Evolutionary conservation across 2,888 invertebrate genomes (phyloP).

Genomic region (Dryadula phaetusa): DNA sequence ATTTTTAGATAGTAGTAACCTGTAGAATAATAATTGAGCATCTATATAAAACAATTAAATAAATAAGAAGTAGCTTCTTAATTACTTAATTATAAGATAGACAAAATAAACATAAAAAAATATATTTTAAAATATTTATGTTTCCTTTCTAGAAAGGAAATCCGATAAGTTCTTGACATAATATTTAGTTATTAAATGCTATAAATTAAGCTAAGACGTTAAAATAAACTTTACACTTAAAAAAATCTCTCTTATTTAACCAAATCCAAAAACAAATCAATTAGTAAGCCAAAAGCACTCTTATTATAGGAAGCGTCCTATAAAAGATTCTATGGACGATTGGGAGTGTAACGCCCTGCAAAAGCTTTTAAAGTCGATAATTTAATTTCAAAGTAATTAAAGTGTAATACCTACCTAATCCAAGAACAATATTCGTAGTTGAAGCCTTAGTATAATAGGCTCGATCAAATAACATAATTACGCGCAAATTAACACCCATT

Average conservation of each 20-base stretch:
- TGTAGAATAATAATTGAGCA: background rate
- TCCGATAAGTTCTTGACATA: too few relatives aligned
- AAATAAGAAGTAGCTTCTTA: too few relatives aligned
- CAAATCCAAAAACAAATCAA: background rate
- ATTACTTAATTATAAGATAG: too few relatives aligned
- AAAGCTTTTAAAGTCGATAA: constrained; percentile 28
- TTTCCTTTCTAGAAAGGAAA: too few relatives aligned
- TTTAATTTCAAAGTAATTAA: constrained; percentile 38
- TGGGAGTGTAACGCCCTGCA: constrained; percentile 19
- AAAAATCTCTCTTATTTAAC: background rate
- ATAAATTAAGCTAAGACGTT: too few relatives aligned
- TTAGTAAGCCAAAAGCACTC: background rate
- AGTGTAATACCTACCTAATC: constrained; percentile 35
- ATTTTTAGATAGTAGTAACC: background rate
- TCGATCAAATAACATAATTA: constrained; percentile 46
- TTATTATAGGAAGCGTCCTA: constrained; percentile 5
- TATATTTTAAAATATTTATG: too few relatives aligned
- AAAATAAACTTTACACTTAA: background rate
- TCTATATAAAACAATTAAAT: background rate
- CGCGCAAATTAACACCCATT: constrained; percentile 45
- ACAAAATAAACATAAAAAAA: too few relatives aligned
- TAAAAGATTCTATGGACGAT: constrained; percentile 7
- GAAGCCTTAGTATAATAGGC: constrained; percentile 38
- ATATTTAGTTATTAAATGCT: background rate
- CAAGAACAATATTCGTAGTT: constrained; percentile 36